Conservation (phyloP, 2,888 invertebrate species). For the Epistrophella euchroma region DNA sequence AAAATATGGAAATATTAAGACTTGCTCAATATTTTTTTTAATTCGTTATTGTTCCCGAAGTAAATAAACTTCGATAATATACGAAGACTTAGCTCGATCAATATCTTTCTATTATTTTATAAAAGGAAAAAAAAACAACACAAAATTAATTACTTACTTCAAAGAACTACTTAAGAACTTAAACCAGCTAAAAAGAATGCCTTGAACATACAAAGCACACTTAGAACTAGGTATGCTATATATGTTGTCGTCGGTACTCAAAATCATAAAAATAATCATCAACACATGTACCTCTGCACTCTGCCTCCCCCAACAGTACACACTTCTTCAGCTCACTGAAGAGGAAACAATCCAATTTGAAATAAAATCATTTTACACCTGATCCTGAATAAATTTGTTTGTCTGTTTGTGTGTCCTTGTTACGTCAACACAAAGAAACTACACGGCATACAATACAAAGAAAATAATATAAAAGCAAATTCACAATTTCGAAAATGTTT, state of each 20-base stretch:
- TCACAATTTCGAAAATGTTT: slow-evolving; percentile 65
- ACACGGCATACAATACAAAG: slow-evolving; percentile 2
- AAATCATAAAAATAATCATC: slow-evolving; percentile 54
- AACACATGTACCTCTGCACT: slow-evolving; percentile 43
- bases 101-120: neutral
- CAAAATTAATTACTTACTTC: slow-evolving; percentile 31
- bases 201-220: neutral
- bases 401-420: slow-evolving; percentile 49
- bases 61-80: too few species aligned
- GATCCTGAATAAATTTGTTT: slow-evolving; percentile 76
- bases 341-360: slow-evolving; percentile 77
- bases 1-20: too few species aligned
- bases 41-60: too few species aligned
- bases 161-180: slow-evolving; percentile 18
- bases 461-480: slow-evolving; percentile 50
- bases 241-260: slow-evolving; percentile 23
- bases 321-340: slow-evolving; percentile 55
- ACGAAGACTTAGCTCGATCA: neutral
- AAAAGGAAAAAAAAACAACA: neutral
- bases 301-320: neutral
- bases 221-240: too few species aligned
- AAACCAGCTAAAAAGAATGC: neutral
- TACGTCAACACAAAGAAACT: slow-evolving; percentile 25
- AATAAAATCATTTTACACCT: slow-evolving; percentile 77
- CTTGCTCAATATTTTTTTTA: too few species aligned